Evolutionary conservation across 1,140 invertebrate genomes (phyloP).

Genomic region (Zaprionus taronus): DNA sequence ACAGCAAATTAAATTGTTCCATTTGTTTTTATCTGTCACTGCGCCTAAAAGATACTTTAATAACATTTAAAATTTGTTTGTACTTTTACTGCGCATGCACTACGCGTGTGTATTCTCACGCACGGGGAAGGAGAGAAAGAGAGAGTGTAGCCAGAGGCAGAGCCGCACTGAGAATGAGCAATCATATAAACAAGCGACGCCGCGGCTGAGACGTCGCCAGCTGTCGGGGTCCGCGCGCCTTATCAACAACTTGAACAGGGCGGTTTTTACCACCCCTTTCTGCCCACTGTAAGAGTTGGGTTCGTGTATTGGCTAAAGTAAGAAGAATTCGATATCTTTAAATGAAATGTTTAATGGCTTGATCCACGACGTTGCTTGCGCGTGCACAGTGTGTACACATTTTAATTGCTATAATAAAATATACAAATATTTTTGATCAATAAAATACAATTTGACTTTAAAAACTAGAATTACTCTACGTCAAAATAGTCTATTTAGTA

Average conservation of each 20-base stretch:
- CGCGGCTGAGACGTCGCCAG: constrained; percentile 39
- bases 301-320: constrained; percentile 43
- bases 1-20: background rate
- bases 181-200: constrained; percentile 42
- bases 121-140: background rate
- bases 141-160: background rate
- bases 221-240: constrained; percentile 44
- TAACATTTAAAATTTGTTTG: constrained; percentile 21
- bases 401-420: background rate
- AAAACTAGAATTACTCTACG: background rate
- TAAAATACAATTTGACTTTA: background rate
- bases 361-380: background rate
- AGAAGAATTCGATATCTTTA: background rate
- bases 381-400: background rate
- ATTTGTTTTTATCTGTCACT: background rate
- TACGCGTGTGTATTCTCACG: background rate
- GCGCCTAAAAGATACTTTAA: constrained; percentile 47
- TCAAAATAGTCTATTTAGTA: background rate
- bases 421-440: background rate
- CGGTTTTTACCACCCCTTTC: constrained; percentile 63
- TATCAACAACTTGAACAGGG: constrained; percentile 51
- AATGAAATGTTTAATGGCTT: background rate
- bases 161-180: constrained; percentile 17
- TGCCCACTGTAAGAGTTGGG: constrained; percentile 18
- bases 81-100: constrained; percentile 46